Conservation (phyloP, 2,888 invertebrate species). For the Notodonta dromedarius region DNA sequence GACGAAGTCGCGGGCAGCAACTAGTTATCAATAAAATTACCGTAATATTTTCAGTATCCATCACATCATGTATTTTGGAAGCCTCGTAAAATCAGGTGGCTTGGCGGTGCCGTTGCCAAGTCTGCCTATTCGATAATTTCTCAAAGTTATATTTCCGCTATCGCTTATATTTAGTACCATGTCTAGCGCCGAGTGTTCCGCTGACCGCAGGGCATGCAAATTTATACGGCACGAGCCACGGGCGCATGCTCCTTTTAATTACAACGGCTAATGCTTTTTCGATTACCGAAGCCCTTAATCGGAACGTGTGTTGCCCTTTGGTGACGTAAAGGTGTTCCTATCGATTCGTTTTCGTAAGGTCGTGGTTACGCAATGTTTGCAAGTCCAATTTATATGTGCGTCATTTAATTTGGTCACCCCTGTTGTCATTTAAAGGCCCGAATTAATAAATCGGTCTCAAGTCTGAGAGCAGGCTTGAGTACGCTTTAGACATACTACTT, state of each 20-base stretch:
- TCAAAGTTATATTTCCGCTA: background rate
- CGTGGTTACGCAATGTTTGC: background rate
- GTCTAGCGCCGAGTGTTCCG: slow-evolving; percentile 13
- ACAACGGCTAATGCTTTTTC: slow-evolving; percentile 71
- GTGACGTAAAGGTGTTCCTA: slow-evolving; percentile 11
- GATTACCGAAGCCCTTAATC: slow-evolving; percentile 60
- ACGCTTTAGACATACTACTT: no score
- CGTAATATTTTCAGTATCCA: no score
- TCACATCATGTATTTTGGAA: no score
- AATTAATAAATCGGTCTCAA: no score
- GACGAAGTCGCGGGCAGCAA: no score
- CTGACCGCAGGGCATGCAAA: slow-evolving; percentile 65
- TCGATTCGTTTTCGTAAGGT: background rate
- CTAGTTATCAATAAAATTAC: no score
- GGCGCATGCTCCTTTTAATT: slow-evolving; percentile 71
- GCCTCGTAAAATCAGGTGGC: no score
- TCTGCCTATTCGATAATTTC: background rate
- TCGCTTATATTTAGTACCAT: background rate
- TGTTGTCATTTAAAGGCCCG: no score
- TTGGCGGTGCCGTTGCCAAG: no score
- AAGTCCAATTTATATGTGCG: no score
- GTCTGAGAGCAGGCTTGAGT: no score
- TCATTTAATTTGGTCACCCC: no score
- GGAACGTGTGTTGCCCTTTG: slow-evolving; percentile 31
- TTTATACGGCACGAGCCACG: slow-evolving; percentile 55